Base-by-base conservation (phyloP, 2,113 vertebrate species). In the Aepyceros melampus region DNA sequence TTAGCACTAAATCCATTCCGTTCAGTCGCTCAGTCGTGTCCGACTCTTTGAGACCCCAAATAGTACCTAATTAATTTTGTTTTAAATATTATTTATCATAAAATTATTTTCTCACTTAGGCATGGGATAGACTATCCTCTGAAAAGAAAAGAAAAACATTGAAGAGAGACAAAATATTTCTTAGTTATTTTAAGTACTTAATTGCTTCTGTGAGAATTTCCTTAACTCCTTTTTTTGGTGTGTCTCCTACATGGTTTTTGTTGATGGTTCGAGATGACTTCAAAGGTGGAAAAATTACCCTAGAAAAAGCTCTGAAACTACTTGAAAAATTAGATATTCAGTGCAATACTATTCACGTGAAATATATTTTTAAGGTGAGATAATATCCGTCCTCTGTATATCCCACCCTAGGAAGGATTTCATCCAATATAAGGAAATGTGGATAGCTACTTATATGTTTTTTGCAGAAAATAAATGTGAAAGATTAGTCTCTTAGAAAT, bases 301-400 rank as follows among this genome's bases (percentile, higher is more conserved):
- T 99, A 36, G 96, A 98, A 0, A 95, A 96, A 83, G 93, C 98
- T 43, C n/a, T 98, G 78, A 98, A 91, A n/a, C 92, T 99, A 21
- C 97, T 99, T 95, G 97, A 98, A 97, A 99, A 98, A 93, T 91
- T 99, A 89, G 56, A 98, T 36, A 17, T 99, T 2, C 29, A 6
- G 11, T 99, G 98, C 43, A 97, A 97, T 95, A 55, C 10, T 0
- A 0, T 29, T 31, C 99, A 99, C 16, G 27, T 99, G 83, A 99
- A 98, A 95, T 94, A 97, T 40, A 40, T 99, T 95, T 99, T 99
- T 96, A 99, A 98, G 99, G 99, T 99, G 91, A 99, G 98, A 62
- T 94, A 51, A 92, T 16, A 23, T 74, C 67, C 2, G 7, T 2
- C 40, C 36, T 23, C 36, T 62, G 47, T 1, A 81, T 49, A 16